phyloP scores from a whole-genome alignment of 2,888 invertebrate species.

The Spodoptera exigua region DNA sequence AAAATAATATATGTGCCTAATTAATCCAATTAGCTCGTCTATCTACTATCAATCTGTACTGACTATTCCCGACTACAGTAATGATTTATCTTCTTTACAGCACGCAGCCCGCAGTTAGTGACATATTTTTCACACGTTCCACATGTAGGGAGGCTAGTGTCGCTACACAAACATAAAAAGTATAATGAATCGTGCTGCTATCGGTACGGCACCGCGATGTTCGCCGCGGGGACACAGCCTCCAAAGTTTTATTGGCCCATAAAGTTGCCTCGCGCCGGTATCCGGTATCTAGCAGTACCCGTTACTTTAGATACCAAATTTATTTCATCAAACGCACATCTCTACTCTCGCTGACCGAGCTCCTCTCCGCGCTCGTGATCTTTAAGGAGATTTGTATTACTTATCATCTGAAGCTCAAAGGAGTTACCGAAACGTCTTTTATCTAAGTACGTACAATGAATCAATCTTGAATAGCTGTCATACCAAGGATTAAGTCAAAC shows the following conservation, averaged over 20 bases:
- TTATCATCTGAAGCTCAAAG: too few species aligned
- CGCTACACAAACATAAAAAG: slow-evolving; percentile 44
- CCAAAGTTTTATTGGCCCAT: slow-evolving; percentile 81
- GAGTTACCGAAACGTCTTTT: too few species aligned
- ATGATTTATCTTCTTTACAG: slow-evolving; percentile 29
- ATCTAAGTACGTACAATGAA: too few species aligned
- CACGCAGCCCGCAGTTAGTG: slow-evolving; percentile 14
- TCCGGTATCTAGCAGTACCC: slow-evolving; percentile 73
- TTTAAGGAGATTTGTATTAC: slow-evolving; percentile 4
- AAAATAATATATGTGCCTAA: too few species aligned
- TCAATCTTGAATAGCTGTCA: too few species aligned
- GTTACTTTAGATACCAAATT: slow-evolving; percentile 78
- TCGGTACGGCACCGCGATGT: slow-evolving; percentile 69
- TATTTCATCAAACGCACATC: slow-evolving; percentile 73
- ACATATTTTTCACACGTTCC: slow-evolving; percentile 51
- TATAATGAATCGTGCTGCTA: slow-evolving; percentile 59
- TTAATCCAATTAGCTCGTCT: slow-evolving; percentile 1
- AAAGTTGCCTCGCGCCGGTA: slow-evolving; percentile 74
- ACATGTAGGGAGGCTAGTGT: slow-evolving; percentile 22
- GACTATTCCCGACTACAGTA: slow-evolving; percentile 20
- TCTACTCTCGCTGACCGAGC: slow-evolving; percentile 52
- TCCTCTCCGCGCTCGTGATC: slow-evolving; percentile 26
- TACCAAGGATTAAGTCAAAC: too few species aligned
- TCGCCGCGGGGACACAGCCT: slow-evolving; percentile 77
- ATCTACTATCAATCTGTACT: slow-evolving; percentile 11